Base-by-base conservation (phyloP, 2,797 vertebrate genomes). In the Myotis daubentonii region DNA sequence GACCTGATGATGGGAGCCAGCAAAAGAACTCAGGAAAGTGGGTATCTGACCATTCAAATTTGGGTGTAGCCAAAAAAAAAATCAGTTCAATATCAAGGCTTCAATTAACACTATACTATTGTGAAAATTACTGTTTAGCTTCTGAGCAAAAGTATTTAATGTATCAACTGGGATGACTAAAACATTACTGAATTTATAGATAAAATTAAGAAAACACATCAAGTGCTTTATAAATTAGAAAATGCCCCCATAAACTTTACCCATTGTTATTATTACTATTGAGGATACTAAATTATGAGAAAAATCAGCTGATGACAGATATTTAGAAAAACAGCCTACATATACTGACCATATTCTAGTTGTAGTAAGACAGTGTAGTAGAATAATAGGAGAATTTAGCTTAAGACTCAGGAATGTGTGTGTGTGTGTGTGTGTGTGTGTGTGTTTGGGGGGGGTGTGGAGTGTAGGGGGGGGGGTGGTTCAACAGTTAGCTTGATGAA, bases 181-280 rank as follows among this genome's bases (percentile, higher is more conserved):
- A 55, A 82, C 3, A 20, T 75, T 53, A 89, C 57, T 93, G 19
- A 74, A 60, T 47, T 53, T 13, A 66, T 86, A 28, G 17, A 86
- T 74, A 15, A 86, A 89, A 23, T 71, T 22, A 49, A 41, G 89
- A n/a, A 57, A 44, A 30, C 15, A 66, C 2, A 30, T 28, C n/a
- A 75, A 80, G 12, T 25, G 6, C 10, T 60, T 80, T 36, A 41
- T 70, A 89, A 90, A 75, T 95, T 86, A 68, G 33, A 62, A 75
- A 81, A 81, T 38, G 51, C 3, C 75, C 75, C 17, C 19, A 8
- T 36, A 53, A 36, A 36, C 4, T 36, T 76, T 81, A 49, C 28
- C 28, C 25, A 51, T 65, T 66, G 57, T 49, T 44, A 53, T 82
- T 74, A 75, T 70, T 71, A 44, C 23, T 28, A 51, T 57, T 57